phyloP scores from a whole-genome alignment of 1,140 invertebrate genomes.

The Dendroctonus ponderosae region DNA sequence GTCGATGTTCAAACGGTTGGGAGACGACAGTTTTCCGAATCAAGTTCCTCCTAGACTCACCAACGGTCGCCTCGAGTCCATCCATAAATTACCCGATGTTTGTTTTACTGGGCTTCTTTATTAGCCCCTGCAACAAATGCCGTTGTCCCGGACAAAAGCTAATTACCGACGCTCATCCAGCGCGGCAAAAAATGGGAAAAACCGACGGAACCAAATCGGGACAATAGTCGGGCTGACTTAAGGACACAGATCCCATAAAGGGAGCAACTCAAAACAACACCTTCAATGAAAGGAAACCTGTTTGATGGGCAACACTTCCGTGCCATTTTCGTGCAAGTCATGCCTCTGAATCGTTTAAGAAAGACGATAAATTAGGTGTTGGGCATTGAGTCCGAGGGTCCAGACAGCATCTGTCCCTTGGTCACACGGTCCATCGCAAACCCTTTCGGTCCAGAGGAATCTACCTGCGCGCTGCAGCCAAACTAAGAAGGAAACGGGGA shows the following conservation, averaged over 20 bases:
- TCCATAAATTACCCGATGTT: constrained; percentile 11
- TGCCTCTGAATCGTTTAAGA: constrained; percentile 36
- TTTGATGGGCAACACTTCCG: constrained; percentile 28
- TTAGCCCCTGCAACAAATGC: constrained; percentile 8
- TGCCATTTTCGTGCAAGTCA: constrained; percentile 33
- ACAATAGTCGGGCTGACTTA: constrained; percentile 31
- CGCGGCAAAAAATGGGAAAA: constrained; percentile 27
- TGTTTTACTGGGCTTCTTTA: constrained; percentile 7
- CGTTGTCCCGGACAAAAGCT: constrained; percentile 18
- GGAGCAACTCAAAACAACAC: constrained; percentile 35
- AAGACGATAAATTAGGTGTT: constrained; percentile 27
- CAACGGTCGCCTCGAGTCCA: no score
- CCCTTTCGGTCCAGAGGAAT: constrained; percentile 14
- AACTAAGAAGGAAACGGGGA: constrained; percentile 25
- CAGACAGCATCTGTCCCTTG: constrained; percentile 35
- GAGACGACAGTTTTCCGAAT: no score
- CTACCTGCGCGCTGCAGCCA: constrained; percentile 15
- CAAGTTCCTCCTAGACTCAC: no score
- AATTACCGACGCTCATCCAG: constrained; percentile 24
- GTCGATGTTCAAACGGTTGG: no score
- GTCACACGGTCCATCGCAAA: constrained; percentile 11
- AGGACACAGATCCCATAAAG: constrained; percentile 31
- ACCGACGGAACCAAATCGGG: constrained; percentile 35
- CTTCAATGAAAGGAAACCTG: constrained; percentile 33
- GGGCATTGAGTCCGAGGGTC: constrained; percentile 29